Base-by-base conservation (phyloP, 2,888 invertebrate genomes). In the Branchipolynoe longqiensis region DNA sequence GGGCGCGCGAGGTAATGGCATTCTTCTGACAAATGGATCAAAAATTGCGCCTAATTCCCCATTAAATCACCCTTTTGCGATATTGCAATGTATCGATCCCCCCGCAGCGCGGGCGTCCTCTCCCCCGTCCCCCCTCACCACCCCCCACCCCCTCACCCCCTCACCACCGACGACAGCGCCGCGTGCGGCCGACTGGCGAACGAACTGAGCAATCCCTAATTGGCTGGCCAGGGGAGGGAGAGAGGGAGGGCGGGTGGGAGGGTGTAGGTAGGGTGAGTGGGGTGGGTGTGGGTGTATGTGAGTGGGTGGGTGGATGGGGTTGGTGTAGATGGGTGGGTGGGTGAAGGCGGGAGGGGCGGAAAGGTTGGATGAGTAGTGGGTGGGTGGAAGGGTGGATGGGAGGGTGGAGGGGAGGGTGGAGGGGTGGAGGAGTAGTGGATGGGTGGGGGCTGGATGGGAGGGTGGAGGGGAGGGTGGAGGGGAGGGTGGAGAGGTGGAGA, bases 11-110 rank as follows among this genome's bases (percentile, higher is more conserved):
- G 78, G 78, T 78, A 78, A 78, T 78, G 78, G 78, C 41, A 78
- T 78, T 78, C 78, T 54, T 78, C 78, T 48, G 78, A 78, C 78
- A 78, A 78, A 78, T 48, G 78, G 78, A 78, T 78, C 78, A 78
- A 78, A 78, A 78, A 78, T 78, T 78, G 78, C 78, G 78, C 78
- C 78, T 78, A 78, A 78, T 78, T 78, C 78, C 54, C 78, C 78
- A 78, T 78, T 78, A 78, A 78, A 78, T 78, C 78, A 78, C 78
- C 78, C 78, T 78, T 78, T 78, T 48, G 78, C 78, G 78, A 78
- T 78, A 78, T 78, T 78, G 78, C 78, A 54, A 54, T 78, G 78
- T 78, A 78, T 78, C 78, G 78, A 78, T 78, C 78, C 48, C 6
- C 25, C 28, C 25, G n/a, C 6, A n/a, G n/a, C n/a, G n/a, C n/a